Evolutionary conservation across 2,113 vertebrate genomes (phyloP).

Genomic region (Microcebus jonahi): DNA sequence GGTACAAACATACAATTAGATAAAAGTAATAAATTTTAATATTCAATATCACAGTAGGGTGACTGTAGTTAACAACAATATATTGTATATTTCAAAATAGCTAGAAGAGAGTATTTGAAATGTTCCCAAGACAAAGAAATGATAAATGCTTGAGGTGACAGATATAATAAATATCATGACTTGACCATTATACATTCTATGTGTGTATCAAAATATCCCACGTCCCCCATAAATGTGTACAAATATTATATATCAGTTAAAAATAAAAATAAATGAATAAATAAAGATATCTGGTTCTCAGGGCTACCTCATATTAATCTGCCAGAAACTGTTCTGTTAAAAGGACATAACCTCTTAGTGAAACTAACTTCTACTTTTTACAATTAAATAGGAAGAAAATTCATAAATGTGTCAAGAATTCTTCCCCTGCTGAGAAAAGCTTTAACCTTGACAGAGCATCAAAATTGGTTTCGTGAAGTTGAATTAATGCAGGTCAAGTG

Average conservation of each 20-base stretch:
- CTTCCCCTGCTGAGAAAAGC: not conserved
- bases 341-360: constrained; percentile 4
- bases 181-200: not conserved
- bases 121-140: not conserved
- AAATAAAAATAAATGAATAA: not conserved
- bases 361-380: constrained; percentile 23
- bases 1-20: not conserved
- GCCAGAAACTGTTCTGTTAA: not conserved
- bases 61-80: not conserved
- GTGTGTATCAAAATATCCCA: not conserved
- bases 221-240: not conserved
- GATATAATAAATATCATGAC: not conserved
- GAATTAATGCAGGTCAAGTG: constrained; percentile 57
- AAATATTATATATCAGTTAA: not conserved
- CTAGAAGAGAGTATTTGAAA: not conserved
- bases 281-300: not conserved
- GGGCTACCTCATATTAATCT: not conserved
- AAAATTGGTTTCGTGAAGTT: not conserved
- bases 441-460: constrained; percentile 41
- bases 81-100: not conserved
- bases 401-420: constrained; percentile 47
- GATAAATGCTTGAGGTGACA: not conserved
- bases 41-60: not conserved
- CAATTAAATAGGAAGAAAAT: constrained; percentile 13
- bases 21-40: not conserved